Conservation (phyloP, 1,140 invertebrate species). For the Drosophila cardini region DNA sequence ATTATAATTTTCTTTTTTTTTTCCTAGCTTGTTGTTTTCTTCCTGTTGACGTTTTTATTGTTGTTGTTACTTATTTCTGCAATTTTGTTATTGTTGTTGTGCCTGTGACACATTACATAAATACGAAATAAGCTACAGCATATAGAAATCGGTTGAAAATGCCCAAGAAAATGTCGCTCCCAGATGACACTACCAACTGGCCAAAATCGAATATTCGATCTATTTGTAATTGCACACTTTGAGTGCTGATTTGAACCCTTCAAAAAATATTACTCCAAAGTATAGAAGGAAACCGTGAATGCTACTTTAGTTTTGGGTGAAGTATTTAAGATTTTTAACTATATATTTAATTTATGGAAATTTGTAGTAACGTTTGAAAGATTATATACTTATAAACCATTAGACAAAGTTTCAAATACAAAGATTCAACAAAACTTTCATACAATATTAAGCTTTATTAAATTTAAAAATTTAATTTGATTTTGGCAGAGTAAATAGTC, state of each 20-base stretch:
- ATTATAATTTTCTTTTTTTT: conserved; percentile 21
- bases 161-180: conserved; percentile 11
- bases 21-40: too few species aligned
- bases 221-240: background rate
- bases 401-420: too few species aligned
- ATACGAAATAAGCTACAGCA: conserved; percentile 16
- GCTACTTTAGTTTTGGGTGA: too few species aligned
- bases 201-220: conserved; percentile 13
- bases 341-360: too few species aligned
- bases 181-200: conserved; percentile 2
- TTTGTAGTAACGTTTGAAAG: too few species aligned
- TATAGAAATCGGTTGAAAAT: background rate
- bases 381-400: too few species aligned
- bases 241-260: background rate
- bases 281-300: background rate
- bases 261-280: too few species aligned
- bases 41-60: conserved; percentile 9
- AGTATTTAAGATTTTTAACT: too few species aligned
- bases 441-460: too few species aligned
- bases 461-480: too few species aligned
- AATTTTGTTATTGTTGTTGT: conserved; percentile 14
- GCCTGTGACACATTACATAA: conserved; percentile 46
- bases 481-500: too few species aligned
- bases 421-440: too few species aligned
- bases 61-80: conserved; percentile 11